These are phyloP conservation scores for Diplosoma virens DNA, from an alignment of 23 tunicate species.

Conservation along the genomic window DNA sequence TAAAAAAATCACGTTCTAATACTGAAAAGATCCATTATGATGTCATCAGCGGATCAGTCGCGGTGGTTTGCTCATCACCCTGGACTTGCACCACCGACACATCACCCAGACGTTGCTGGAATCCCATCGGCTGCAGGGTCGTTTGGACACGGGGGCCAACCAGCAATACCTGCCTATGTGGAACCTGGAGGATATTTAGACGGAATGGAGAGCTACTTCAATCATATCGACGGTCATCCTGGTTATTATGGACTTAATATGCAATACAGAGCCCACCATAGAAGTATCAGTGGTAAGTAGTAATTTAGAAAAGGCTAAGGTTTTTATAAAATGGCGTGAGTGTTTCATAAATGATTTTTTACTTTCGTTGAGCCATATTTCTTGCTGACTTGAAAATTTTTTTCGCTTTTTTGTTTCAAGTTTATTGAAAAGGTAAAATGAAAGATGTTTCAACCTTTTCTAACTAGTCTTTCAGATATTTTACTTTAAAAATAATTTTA, in stretches of 20 bases:
- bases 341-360: too few species aligned
- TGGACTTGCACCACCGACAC: slow-evolving; percentile 29
- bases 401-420: too few species aligned
- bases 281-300: slow-evolving; percentile 69
- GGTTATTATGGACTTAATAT: slow-evolving; percentile 57
- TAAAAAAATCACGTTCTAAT: too few species aligned
- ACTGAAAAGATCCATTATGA: too few species aligned
- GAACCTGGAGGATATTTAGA: slow-evolving; percentile 52
- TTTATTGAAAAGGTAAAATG: too few species aligned
- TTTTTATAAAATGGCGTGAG: too few species aligned
- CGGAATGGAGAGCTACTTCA: slow-evolving; percentile 71
- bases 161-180: slow-evolving; percentile 64
- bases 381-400: too few species aligned
- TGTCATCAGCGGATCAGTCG: slow-evolving; percentile 79
- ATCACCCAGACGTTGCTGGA: slow-evolving; percentile 42
- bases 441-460: too few species aligned
- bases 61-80: slow-evolving; percentile 75
- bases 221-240: slow-evolving; percentile 65
- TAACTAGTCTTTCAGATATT: neutral
- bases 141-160: slow-evolving; percentile 44
- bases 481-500: neutral
- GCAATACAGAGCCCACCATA: slow-evolving; percentile 68
- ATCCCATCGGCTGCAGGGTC: slow-evolving; percentile 25
- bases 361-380: too few species aligned
- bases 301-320: too few species aligned